Evolutionary conservation across 2,888 invertebrate species (phyloP).

Genomic region (Callosobruchus maculatus): DNA sequence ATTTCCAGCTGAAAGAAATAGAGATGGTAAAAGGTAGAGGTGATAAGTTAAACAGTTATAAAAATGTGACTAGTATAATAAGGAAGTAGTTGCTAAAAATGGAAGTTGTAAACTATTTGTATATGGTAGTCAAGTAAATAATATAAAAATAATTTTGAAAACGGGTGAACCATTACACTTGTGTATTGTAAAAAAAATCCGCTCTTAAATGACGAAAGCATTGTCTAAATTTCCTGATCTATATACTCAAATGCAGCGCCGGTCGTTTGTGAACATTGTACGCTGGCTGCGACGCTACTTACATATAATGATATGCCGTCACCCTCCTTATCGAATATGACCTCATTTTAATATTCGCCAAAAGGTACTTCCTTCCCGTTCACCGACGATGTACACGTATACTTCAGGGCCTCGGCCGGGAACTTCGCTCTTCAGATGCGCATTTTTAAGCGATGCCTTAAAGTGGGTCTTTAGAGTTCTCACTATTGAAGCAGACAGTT

Average conservation of each 20-base stretch:
- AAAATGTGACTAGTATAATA: not conserved
- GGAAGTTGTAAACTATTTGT: too few relatives aligned
- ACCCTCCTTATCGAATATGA: slow-evolving; percentile 41
- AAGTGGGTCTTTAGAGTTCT: not conserved
- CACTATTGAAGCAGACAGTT: not conserved
- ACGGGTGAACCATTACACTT: too few relatives aligned
- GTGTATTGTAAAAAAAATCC: too few relatives aligned
- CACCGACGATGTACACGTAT: not conserved
- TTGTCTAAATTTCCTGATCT: not conserved
- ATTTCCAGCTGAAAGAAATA: too few relatives aligned
- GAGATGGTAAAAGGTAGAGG: too few relatives aligned
- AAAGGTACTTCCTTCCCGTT: not conserved
- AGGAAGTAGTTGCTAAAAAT: too few relatives aligned
- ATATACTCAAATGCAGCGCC: not conserved
- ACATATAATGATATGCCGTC: slow-evolving; percentile 42
- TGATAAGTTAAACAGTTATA: too few relatives aligned
- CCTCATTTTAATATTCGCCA: slow-evolving; percentile 39
- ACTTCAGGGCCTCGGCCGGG: not conserved
- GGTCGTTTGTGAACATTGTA: slow-evolving; percentile 2
- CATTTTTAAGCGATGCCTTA: not conserved
- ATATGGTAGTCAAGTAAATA: too few relatives aligned
- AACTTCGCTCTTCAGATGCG: not conserved
- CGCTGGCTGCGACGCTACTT: slow-evolving; percentile 23
- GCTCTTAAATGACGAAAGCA: too few relatives aligned
- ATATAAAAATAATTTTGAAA: too few relatives aligned